Evolutionary conservation across 2,113 vertebrate species (phyloP).

Genomic region (Laterallus jamaicensis): DNA sequence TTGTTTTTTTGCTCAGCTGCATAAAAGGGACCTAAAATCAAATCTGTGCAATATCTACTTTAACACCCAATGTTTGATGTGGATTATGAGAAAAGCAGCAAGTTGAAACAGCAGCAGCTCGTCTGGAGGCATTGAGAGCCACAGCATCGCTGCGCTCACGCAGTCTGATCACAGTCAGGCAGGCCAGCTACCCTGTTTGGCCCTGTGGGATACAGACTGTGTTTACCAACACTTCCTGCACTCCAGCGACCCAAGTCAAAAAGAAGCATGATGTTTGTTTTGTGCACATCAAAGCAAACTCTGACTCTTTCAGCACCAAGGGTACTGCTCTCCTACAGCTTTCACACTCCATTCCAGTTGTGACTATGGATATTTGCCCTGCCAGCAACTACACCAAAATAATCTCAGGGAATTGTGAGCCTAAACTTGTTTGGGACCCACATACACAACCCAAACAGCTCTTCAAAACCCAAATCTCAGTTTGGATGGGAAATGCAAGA

Average conservation of each 20-base stretch:
- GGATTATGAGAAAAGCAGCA: slow-evolving; percentile 43
- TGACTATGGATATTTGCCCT: neutral
- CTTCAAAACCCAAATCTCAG: neutral
- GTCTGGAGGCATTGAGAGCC: neutral
- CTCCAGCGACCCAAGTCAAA: neutral
- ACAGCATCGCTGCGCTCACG: neutral
- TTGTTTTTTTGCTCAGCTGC: slow-evolving; percentile 52
- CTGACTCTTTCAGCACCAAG: neutral
- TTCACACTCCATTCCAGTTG: neutral
- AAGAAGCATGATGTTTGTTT: neutral
- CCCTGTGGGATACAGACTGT: neutral
- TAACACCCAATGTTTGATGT: slow-evolving; percentile 42
- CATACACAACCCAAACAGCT: neutral
- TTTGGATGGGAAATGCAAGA: neutral
- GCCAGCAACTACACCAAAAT: neutral
- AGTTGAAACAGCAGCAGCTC: slow-evolving; percentile 19
- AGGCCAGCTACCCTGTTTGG: neutral
- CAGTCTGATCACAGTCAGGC: neutral
- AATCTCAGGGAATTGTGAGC: neutral
- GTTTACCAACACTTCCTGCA: slow-evolving; percentile 16
- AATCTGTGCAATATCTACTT: slow-evolving; percentile 40
- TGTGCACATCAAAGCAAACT: neutral
- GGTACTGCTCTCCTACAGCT: neutral
- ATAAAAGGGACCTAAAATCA: slow-evolving; percentile 43
- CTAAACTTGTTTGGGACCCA: neutral